phyloP scores from a whole-genome alignment of 2,888 invertebrate genomes.

The Nematopogon swammerdamellus region DNA sequence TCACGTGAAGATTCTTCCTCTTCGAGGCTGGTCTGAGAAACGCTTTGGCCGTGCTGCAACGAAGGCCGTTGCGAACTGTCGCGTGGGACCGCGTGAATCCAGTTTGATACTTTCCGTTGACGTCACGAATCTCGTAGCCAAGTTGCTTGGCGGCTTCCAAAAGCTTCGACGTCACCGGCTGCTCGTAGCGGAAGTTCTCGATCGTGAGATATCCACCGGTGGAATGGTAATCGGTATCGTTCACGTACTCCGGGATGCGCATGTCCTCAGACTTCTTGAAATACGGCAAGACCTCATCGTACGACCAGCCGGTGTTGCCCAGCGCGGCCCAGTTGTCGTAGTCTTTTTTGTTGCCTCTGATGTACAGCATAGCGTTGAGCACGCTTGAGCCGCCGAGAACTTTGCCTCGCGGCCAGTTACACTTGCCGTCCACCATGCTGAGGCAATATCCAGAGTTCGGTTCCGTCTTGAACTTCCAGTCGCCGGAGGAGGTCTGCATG shows the following conservation, averaged over 20 bases:
- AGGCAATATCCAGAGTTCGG: slow-evolving; percentile 66
- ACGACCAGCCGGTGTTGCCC: slow-evolving; percentile 79
- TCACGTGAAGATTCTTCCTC: slow-evolving; percentile 23
- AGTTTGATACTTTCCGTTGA: slow-evolving; percentile 30
- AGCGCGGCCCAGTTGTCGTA: slow-evolving; percentile 81
- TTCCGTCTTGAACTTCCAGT: slow-evolving; percentile 81
- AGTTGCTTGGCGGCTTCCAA: slow-evolving; percentile 66
- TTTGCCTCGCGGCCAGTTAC: slow-evolving; percentile 78
- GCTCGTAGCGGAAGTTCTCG: slow-evolving; percentile 67
- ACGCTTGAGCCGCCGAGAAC: slow-evolving; percentile 79
- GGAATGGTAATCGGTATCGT: slow-evolving; percentile 61
- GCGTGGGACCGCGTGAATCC: slow-evolving; percentile 21
- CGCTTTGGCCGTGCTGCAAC: slow-evolving; percentile 22
- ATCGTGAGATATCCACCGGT: slow-evolving; percentile 70
- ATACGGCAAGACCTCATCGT: slow-evolving; percentile 68
- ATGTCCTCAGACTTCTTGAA: slow-evolving; percentile 81
- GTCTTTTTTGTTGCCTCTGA: slow-evolving; percentile 78
- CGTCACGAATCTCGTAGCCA: slow-evolving; percentile 67
- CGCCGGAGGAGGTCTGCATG: slow-evolving; percentile 69
- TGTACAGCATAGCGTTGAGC: slow-evolving; percentile 86
- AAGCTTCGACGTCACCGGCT: slow-evolving; percentile 67
- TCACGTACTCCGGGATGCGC: slow-evolving; percentile 56
- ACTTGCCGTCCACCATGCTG: slow-evolving; percentile 61
- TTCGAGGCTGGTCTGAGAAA: slow-evolving; percentile 22
- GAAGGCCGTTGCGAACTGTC: slow-evolving; percentile 15